Conservation (phyloP, 2,113 vertebrate species). For the Elephas maximus region DNA sequence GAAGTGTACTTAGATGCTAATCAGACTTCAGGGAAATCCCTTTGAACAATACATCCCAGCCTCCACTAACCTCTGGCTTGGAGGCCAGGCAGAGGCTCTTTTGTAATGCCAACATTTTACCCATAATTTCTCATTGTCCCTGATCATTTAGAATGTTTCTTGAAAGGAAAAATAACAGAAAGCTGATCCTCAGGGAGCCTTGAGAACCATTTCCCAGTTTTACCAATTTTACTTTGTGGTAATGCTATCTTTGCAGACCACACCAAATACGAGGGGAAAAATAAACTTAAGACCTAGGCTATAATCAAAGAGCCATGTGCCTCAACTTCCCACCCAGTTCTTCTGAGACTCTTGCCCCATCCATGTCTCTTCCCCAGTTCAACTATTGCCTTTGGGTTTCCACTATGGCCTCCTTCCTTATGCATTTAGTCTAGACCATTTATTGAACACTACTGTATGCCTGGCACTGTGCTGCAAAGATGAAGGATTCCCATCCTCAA, state of each 20-base stretch:
- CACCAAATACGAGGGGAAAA: background rate
- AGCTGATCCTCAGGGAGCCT: background rate
- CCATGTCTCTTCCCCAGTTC: background rate
- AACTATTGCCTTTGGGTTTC: background rate
- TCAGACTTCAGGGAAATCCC: conserved; percentile 84
- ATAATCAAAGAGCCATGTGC: background rate
- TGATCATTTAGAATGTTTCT: conserved; percentile 56
- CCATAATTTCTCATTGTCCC: conserved; percentile 48
- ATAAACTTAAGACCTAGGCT: conserved; percentile 12
- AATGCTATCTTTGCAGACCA: background rate
- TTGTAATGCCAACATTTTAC: conserved; percentile 47
- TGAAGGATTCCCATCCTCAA: background rate
- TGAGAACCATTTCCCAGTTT: conserved; percentile 53
- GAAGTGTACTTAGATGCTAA: conserved; percentile 83
- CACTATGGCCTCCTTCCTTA: background rate
- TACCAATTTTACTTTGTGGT: conserved; percentile 33
- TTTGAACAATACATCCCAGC: conserved; percentile 78
- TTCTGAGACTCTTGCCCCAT: conserved; percentile 2
- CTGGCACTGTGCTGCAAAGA: background rate
- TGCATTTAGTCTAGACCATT: background rate
- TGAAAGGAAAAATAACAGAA: conserved; percentile 50
- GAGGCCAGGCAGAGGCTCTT: conserved; percentile 56
- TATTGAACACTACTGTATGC: conserved; percentile 9
- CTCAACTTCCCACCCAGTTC: conserved; percentile 24
- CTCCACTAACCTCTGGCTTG: conserved; percentile 71